These are phyloP conservation scores for Rhagologus leucostigma DNA, from an alignment of 2,113 vertebrate species.

Conservation along the genomic window DNA sequence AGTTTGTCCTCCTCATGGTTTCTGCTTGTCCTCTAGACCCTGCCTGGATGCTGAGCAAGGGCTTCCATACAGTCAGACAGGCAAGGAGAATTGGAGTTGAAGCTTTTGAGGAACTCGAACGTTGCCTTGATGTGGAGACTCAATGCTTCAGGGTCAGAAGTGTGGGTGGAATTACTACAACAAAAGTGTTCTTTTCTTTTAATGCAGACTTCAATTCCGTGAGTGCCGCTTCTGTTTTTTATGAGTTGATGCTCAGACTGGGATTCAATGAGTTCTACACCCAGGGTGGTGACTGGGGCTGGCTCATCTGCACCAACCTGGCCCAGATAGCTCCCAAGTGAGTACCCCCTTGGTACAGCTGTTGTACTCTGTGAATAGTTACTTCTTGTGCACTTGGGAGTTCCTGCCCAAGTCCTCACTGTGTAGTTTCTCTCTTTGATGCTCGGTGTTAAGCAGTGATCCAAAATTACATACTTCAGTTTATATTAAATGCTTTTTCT, in stretches of 20 bases:
- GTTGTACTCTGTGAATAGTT: neutral
- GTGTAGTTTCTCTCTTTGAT: neutral
- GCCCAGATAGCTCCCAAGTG: conserved; percentile 77
- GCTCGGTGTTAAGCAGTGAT: neutral
- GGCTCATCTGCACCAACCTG: conserved; percentile 74
- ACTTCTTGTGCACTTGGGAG: neutral
- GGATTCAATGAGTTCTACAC: conserved; percentile 73
- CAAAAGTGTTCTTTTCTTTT: neutral
- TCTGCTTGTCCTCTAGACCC: neutral
- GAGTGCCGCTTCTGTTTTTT: conserved; percentile 71
- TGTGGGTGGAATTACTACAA: neutral
- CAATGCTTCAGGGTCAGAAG: neutral
- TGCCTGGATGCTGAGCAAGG: neutral
- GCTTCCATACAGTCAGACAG: neutral
- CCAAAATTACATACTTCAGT: neutral
- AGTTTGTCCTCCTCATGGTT: neutral
- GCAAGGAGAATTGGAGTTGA: neutral
- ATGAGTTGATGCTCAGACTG: conserved; percentile 75
- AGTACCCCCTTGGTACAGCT: neutral
- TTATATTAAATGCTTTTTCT: neutral
- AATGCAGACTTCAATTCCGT: conserved; percentile 62
- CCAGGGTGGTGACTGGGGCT: conserved; percentile 79
- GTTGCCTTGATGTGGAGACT: neutral
- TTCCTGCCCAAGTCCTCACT: neutral
- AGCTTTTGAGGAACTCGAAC: neutral